phyloP scores from a whole-genome alignment of 64 coral and sea anemone genomes.

The Dendronephthya gigantea region DNA sequence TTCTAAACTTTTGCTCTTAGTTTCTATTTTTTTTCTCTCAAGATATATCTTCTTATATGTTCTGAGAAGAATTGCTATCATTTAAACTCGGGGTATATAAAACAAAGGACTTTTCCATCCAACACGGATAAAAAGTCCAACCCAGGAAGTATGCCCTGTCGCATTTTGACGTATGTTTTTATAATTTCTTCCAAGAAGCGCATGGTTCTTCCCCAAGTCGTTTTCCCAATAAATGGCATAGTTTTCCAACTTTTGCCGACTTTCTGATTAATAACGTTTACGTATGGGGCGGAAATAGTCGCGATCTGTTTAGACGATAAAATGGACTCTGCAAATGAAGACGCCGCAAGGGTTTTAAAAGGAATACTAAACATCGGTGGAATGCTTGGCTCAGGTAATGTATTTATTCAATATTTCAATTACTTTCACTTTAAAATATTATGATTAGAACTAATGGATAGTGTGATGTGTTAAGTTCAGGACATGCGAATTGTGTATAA shows the following conservation, averaged over 20 bases:
- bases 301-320: not conserved
- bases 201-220: too few species aligned
- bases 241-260: too few species aligned
- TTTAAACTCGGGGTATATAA: too few species aligned
- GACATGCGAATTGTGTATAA: not conserved
- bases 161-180: not conserved
- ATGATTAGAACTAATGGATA: not conserved
- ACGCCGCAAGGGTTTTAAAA: not conserved
- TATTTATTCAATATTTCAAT: too few species aligned
- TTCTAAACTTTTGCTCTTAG: too few species aligned
- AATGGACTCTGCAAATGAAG: not conserved
- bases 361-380: not conserved
- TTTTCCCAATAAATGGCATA: too few species aligned
- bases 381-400: not conserved
- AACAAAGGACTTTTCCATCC: too few species aligned
- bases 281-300: not conserved
- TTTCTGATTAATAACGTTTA: not conserved
- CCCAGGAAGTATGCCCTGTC: not conserved
- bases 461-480: not conserved
- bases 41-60: too few species aligned
- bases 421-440: not conserved
- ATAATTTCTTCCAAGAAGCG: too few species aligned
- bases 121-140: not conserved
- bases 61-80: too few species aligned
- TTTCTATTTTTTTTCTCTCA: too few species aligned